Base-by-base conservation (phyloP, 2,888 invertebrate genomes). In the Caenorhabditis sp. region DNA sequence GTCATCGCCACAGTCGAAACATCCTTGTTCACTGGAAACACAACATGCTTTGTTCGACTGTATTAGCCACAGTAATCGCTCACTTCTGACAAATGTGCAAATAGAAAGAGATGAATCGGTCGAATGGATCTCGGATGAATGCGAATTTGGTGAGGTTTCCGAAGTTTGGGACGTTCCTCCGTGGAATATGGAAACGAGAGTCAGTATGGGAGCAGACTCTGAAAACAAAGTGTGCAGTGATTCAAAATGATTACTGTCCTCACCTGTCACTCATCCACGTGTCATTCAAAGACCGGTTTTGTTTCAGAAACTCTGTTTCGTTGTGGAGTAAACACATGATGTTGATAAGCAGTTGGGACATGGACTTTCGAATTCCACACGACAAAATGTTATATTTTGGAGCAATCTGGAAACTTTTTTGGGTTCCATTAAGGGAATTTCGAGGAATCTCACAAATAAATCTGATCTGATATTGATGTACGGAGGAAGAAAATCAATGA, bases 71-170 rank as follows among this genome's bases (percentile, higher is more conserved):
- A 47, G 28, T 18, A 24, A 11, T 18, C 26, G 47, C 76, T 68
- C 22, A 77, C 77, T 69, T 61, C 18, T 62, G 35, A 50, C 77
- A 77, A 56, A 69, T 64, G 47, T 77, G 68, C 50, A 77, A 40
- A 64, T 69, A 77, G 24, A 77, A 77, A 0, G 77, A 77, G 50
- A 77, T 77, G 56, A 77, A 77, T 56, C 77, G 40, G 50, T 77
- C 77, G 50, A 77, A 68, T 18, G 77, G 77, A n/a, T 77, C 77
- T 20, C 77, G 62, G n/a, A 77, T 69, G 24, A 77, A 77, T 9
- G 77, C 68, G 69, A 77, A 64, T 62, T 56, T 77, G 5, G 69
- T 77, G 1, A 77, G 50, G 32, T 77, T 62, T 13, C n/a, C n/a
- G 35, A 15, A 67, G 6, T 22, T 37, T 11, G 56, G 32, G 5